Conservation (phyloP, 2,888 invertebrate genomes). For the Mesochorus sp. region DNA sequence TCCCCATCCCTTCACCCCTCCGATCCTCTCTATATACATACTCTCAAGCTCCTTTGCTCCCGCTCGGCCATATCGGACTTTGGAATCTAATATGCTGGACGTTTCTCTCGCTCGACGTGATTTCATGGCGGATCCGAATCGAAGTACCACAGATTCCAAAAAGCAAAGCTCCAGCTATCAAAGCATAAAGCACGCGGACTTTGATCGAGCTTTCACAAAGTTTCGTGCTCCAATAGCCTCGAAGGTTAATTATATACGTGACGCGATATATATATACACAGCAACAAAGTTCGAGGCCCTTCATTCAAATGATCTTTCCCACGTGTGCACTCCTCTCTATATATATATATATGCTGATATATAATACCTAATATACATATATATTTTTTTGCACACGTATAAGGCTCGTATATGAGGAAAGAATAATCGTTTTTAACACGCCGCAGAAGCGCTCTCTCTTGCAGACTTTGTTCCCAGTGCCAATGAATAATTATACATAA, state of each 20-base stretch:
- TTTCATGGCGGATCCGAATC: not conserved
- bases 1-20: conserved; percentile 4
- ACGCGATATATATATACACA: not conserved
- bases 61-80: conserved; percentile 16
- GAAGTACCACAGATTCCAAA: conserved; percentile 3
- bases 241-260: too few relatives aligned
- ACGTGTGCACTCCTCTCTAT: too few relatives aligned
- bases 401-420: too few relatives aligned
- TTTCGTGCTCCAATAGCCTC: conserved; percentile 7
- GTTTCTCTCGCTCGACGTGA: not conserved
- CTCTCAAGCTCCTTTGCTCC: too few relatives aligned
- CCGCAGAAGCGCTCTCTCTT: conserved; percentile 11
- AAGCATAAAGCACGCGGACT: conserved; percentile 21
- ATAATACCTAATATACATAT: too few relatives aligned
- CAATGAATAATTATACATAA: conserved; percentile 49
- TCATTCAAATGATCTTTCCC: too few relatives aligned
- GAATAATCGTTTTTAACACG: not conserved
- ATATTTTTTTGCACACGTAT: too few relatives aligned
- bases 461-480: conserved; percentile 57
- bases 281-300: too few relatives aligned
- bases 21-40: conserved; percentile 19
- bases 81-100: conserved; percentile 56
- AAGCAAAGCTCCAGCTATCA: conserved; percentile 19
- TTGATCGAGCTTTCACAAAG: conserved; percentile 20
- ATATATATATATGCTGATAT: too few relatives aligned